Conservation (phyloP, 2,888 invertebrate genomes). For the Hybos culiciformis region DNA sequence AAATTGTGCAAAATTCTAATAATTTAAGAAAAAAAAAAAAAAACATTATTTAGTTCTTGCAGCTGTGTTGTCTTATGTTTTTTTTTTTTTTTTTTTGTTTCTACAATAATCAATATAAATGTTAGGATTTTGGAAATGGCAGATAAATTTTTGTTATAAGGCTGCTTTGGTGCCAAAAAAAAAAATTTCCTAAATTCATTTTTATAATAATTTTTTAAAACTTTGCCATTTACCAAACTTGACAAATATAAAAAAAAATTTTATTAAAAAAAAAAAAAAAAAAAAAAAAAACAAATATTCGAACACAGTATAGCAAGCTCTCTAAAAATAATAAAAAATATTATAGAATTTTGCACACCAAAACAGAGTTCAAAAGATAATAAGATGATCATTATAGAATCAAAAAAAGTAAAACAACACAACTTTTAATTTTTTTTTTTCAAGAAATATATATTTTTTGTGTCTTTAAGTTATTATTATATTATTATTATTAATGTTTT, state of each 20-base stretch:
- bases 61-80: constrained; percentile 18
- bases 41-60: constrained; percentile 16
- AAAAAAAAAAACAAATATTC: not conserved
- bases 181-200: not conserved
- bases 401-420: constrained; percentile 19
- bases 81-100: constrained; percentile 4
- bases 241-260: constrained; percentile 11
- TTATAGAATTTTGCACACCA: constrained; percentile 31
- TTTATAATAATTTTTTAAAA: constrained; percentile 9
- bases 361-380: constrained; percentile 24
- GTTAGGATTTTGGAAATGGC: constrained; percentile 55
- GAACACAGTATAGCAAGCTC: not conserved
- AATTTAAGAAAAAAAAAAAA: not conserved
- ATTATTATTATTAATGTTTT: constrained; percentile 7
- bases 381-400: not conserved
- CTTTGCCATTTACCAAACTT: constrained; percentile 25
- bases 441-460: constrained; percentile 12
- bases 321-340: constrained; percentile 6
- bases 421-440: constrained; percentile 13
- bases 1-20: not conserved
- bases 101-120: not conserved
- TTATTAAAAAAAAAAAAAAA: not conserved
- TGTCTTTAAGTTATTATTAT: no score
- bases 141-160: constrained; percentile 38
- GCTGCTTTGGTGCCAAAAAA: constrained; percentile 49